These are phyloP conservation scores for Neelides folsomi DNA, from an alignment of 2,888 invertebrate species.

Conservation along the genomic window DNA sequence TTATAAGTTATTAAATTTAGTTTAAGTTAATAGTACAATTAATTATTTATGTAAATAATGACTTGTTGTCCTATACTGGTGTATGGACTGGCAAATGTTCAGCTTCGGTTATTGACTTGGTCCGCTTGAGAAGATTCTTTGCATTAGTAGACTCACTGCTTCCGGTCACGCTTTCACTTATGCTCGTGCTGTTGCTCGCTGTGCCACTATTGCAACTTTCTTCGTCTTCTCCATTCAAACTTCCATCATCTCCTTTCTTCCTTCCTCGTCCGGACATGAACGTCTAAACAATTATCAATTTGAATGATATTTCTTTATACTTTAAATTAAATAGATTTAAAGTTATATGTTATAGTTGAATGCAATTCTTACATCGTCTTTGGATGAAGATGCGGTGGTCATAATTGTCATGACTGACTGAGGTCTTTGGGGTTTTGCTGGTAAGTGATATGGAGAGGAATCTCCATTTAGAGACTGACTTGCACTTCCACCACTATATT, in stretches of 20 bases:
- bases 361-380: no score
- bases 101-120: slow-evolving; percentile 62
- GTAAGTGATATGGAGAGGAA: background rate
- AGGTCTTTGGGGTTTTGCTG: slow-evolving; percentile 2
- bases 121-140: slow-evolving; percentile 40
- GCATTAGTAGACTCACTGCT: background rate
- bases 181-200: background rate
- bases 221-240: background rate
- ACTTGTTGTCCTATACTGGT: slow-evolving; percentile 10
- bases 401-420: slow-evolving; percentile 7
- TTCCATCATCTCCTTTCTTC: background rate
- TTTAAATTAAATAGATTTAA: no score
- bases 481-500: slow-evolving; percentile 5
- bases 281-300: no score
- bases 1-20: no score
- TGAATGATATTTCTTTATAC: no score
- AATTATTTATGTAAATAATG: no score
- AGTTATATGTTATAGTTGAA: no score
- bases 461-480: slow-evolving; percentile 5
- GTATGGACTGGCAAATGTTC: slow-evolving; percentile 43
- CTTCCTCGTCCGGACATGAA: background rate
- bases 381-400: background rate
- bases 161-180: background rate
- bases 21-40: no score
- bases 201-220: background rate